Evolutionary conservation across 2,888 invertebrate species (phyloP).

Genomic region (Bombylius major): DNA sequence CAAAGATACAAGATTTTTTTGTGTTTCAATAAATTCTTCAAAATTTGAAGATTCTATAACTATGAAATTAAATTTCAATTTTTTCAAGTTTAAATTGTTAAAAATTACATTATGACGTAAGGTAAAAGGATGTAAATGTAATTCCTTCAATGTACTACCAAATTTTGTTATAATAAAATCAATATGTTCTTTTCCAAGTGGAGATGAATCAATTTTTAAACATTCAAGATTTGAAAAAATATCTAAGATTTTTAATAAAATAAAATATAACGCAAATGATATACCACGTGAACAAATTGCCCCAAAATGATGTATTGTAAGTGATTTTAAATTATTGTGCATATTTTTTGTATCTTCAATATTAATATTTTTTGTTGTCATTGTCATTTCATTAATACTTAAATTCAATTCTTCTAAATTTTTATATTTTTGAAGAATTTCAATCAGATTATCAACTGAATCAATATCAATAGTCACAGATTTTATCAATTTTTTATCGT

Average conservation of each 20-base stretch:
- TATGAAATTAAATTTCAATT: background rate
- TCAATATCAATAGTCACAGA: background rate
- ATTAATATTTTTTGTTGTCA: too few relatives aligned
- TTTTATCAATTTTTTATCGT: too few relatives aligned
- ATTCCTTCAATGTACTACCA: background rate
- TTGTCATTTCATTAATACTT: background rate
- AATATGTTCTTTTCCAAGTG: background rate
- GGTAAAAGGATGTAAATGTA: background rate
- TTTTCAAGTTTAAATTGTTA: background rate
- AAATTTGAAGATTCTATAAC: background rate
- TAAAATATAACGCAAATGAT: too few relatives aligned
- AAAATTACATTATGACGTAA: background rate
- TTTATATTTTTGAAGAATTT: background rate
- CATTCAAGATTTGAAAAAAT: too few relatives aligned
- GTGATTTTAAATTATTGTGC: too few relatives aligned
- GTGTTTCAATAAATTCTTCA: background rate
- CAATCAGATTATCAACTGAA: background rate
- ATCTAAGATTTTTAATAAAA: too few relatives aligned
- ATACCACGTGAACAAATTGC: too few relatives aligned
- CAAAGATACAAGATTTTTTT: background rate
- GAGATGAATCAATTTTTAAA: too few relatives aligned
- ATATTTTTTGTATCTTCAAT: too few relatives aligned
- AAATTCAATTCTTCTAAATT: background rate
- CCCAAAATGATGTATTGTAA: too few relatives aligned
- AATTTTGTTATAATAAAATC: background rate